Conservation (phyloP, 2,113 vertebrate species). For the Hemicordylus capensis region DNA sequence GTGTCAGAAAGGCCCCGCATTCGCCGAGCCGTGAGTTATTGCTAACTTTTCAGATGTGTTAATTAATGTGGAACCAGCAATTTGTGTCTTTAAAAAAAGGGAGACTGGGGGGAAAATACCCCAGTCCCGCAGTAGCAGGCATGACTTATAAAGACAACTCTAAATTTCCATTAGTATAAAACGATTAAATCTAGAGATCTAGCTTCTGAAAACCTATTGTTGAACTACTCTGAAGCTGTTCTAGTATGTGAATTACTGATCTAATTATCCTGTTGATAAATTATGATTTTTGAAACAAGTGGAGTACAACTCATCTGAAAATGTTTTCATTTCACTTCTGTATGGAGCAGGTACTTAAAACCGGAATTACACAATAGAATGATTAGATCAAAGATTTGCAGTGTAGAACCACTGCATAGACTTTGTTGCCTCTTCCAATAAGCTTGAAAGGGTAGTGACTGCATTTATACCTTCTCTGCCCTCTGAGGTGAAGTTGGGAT, state of each 20-base stretch:
- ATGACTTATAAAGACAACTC: slow-evolving; percentile 69
- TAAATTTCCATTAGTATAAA: slow-evolving; percentile 61
- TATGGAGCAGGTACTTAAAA: slow-evolving; percentile 34
- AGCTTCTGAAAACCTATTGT: slow-evolving; percentile 80
- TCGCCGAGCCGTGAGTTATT: slow-evolving; percentile 89
- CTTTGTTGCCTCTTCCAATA: slow-evolving; percentile 32
- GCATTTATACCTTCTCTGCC: neutral
- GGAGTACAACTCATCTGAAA: slow-evolving; percentile 66
- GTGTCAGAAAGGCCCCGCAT: slow-evolving; percentile 88
- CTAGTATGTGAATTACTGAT: slow-evolving; percentile 53
- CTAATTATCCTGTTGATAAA: slow-evolving; percentile 35
- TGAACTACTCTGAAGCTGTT: slow-evolving; percentile 79
- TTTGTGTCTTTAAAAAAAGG: slow-evolving; percentile 76
- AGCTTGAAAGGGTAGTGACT: slow-evolving; percentile 44
- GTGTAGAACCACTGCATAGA: slow-evolving; percentile 53
- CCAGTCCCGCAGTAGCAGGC: slow-evolving; percentile 75
- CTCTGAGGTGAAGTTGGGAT: slow-evolving; percentile 15
- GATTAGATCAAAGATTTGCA: slow-evolving; percentile 51
- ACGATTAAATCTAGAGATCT: slow-evolving; percentile 53
- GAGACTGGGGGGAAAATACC: slow-evolving; percentile 42
- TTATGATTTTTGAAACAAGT: slow-evolving; percentile 49
- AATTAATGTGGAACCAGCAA: slow-evolving; percentile 86
- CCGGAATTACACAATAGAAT: slow-evolving; percentile 37
- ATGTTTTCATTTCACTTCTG: slow-evolving; percentile 52
- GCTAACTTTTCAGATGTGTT: slow-evolving; percentile 89